Evolutionary conservation across 30 jellyfish, hydroid and myxozoan genomes (phyloP).

Genomic region (Calvadosia cruxmelitensis): DNA sequence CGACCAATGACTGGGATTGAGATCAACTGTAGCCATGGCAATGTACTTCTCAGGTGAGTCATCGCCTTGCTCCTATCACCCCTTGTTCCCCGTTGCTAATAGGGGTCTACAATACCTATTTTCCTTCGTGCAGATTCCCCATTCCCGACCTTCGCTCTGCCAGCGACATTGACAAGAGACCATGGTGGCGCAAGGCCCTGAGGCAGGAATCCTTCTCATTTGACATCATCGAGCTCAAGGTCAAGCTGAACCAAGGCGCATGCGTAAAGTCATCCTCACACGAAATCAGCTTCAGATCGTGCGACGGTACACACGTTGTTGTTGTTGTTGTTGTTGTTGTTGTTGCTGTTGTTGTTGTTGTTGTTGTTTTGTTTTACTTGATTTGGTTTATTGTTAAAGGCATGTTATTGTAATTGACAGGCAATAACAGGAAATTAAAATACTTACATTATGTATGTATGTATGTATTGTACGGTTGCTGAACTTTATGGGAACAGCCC

Average conservation of each 20-base stretch:
- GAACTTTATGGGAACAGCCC: too few species aligned
- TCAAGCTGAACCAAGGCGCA: conserved; percentile 41
- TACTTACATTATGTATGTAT: too few species aligned
- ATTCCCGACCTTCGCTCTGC: conserved; percentile 94
- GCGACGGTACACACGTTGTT: conserved; percentile 64
- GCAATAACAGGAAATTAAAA: too few species aligned
- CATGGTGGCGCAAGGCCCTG: conserved; percentile 89
- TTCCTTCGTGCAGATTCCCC: conserved; percentile 49
- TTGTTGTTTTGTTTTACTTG: too few species aligned
- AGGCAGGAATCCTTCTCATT: conserved; percentile 41
- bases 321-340: too few species aligned
- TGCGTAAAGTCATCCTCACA: conserved; percentile 17
- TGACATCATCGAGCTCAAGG: conserved; percentile 30
- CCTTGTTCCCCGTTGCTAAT: too few species aligned
- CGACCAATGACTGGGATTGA: conserved; percentile 52
- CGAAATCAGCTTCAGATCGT: conserved; percentile 63
- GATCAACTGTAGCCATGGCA: conserved; percentile 33
- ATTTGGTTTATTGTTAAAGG: too few species aligned
- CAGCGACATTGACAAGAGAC: conserved; percentile 75
- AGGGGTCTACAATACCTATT: too few species aligned
- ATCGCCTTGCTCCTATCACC: too few species aligned
- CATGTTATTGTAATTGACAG: too few species aligned
- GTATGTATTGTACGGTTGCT: too few species aligned
- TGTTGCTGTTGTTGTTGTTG: too few species aligned
- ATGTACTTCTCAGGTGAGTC: conserved; percentile 43